These are phyloP conservation scores for Gavia stellata DNA, from an alignment of 2,113 vertebrate species.

Conservation along the genomic window DNA sequence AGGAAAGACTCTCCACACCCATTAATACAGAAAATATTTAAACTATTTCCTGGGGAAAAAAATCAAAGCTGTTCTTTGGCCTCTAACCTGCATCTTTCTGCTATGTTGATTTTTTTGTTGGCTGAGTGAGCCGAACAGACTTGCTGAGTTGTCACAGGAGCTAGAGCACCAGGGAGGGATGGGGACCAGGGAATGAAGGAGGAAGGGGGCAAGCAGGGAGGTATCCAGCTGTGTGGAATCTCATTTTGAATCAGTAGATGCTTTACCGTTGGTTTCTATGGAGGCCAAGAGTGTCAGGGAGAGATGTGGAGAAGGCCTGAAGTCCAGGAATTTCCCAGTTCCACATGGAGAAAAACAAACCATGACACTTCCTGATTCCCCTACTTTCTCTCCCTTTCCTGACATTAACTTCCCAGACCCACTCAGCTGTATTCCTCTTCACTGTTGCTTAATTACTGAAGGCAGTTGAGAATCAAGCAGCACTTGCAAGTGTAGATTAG, in stretches of 20 bases:
- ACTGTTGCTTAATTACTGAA: not conserved
- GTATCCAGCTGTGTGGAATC: not conserved
- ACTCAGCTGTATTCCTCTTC: not conserved
- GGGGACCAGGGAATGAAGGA: not conserved
- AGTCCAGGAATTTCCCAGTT: not conserved
- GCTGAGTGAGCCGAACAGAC: not conserved
- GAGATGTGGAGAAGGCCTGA: not conserved
- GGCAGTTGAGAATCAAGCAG: not conserved
- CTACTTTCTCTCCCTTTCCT: not conserved
- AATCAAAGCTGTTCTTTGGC: not conserved
- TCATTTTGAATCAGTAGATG: not conserved
- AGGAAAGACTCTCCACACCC: not conserved
- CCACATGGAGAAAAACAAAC: not conserved
- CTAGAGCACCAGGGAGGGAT: not conserved
- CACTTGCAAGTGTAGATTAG: not conserved
- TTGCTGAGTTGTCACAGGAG: not conserved
- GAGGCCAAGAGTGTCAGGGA: not conserved
- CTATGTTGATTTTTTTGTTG: not conserved
- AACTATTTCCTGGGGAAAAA: not conserved
- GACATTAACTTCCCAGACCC: not conserved
- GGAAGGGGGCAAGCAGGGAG: not conserved
- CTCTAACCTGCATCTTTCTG: not conserved
- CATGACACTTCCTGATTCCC: not conserved
- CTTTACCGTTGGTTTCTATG: not conserved
- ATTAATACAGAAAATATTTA: not conserved